Base-by-base conservation (phyloP, 2,888 invertebrate species). In the Cephus spinipes region DNA sequence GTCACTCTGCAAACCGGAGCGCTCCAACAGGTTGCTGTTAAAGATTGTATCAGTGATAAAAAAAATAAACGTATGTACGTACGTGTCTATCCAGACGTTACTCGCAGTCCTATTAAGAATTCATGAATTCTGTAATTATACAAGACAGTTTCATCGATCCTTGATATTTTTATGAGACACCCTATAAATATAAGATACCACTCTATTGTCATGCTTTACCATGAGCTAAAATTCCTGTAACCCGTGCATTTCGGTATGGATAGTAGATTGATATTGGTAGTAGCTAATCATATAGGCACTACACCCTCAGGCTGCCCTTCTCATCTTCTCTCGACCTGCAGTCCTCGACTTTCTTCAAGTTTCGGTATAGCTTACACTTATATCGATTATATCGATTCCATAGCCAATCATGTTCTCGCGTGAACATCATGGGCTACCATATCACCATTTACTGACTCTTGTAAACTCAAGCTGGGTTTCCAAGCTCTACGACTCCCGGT, bases 281-380 rank as follows among this genome's bases (percentile, higher is more conserved):
- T 23, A 55, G 55, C 55, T 23, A 23, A 9, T 55, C 55, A 23
- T 55, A 9, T 55, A 23, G 9, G 23, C 2, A 23, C 9, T 55
- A 0, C 1, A 23, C 2, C 23, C 23, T 23, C 55, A 55, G 23
- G 23, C 2, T 55, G 55, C 9, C 2, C 23, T 23, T 55, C 55
- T 55, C 9, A 55, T 55, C 55, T 23, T 55, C 23, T 23, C 23
- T 55, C 9, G 9, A 55, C 2, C 55, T 23, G 2, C 55, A 55
- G 23, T 23, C 23, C 23, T 55, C 23, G 9, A 55, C 76, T 77
- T 77, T 73, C n/a, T 55, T 36, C 69, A 77, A 79, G 79, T 77
- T 79, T 79, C 76, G 55, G 73, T 69, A 69, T n/a, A 40, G 77
- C 74, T 77, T 79, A 77, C 73, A 35, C 73, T 77, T 55, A 31